Conservation (phyloP, 2,113 vertebrate species). For the Strix aluco region DNA sequence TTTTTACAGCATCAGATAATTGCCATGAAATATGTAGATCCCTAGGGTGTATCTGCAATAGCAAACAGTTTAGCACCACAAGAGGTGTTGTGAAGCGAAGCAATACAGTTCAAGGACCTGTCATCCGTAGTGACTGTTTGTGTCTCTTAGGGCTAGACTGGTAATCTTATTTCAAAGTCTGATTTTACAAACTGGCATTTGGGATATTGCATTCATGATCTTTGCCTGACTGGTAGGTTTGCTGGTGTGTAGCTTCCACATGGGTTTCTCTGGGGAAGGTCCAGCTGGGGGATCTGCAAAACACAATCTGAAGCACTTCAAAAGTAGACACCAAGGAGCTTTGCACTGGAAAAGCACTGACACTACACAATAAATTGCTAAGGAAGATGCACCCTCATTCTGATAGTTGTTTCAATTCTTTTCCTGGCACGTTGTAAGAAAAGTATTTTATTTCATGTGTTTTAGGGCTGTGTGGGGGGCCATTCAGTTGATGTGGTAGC, state of each 20-base stretch:
- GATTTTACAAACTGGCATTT: neutral
- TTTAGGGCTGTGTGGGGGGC: neutral
- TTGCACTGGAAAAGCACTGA: neutral
- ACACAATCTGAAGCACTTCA: neutral
- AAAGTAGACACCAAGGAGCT: neutral
- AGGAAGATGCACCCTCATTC: neutral
- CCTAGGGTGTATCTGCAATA: neutral
- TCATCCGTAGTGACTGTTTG: neutral
- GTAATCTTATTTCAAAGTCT: constrained; percentile 8
- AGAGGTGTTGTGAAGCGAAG: neutral
- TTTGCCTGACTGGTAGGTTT: neutral
- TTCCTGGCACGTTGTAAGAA: neutral
- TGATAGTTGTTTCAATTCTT: neutral
- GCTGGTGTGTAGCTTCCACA: neutral
- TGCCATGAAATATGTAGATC: neutral
- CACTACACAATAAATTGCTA: neutral
- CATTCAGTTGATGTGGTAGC: neutral
- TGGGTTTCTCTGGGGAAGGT: neutral
- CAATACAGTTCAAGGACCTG: neutral
- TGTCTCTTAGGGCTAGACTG: neutral
- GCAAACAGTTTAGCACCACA: neutral
- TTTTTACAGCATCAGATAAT: neutral
- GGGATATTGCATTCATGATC: neutral
- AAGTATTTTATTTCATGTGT: neutral
- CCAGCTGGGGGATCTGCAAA: neutral